phyloP scores from a whole-genome alignment of 2,797 vertebrate genomes.

The Liasis olivaceus region DNA sequence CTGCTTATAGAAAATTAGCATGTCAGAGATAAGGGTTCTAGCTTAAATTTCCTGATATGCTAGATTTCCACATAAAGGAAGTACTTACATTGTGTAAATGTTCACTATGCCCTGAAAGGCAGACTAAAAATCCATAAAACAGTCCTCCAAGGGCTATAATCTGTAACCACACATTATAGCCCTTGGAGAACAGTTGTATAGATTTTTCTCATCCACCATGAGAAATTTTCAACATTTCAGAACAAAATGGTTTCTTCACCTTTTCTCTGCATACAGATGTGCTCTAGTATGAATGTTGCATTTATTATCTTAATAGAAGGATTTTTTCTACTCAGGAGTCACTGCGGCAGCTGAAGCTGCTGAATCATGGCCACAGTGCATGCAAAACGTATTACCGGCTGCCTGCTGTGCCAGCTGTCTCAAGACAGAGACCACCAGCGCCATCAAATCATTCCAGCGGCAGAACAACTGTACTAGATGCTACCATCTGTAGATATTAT shows the following conservation, averaged over 20 bases:
- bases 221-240: background rate
- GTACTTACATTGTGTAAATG: background rate
- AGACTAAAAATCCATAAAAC: background rate
- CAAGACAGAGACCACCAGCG: background rate
- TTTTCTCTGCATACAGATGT: background rate
- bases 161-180: background rate
- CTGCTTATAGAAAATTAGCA: background rate
- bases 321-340: background rate
- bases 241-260: background rate
- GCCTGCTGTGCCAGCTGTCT: constrained; percentile 14
- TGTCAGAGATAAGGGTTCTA: background rate
- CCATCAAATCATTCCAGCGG: constrained; percentile 10
- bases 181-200: background rate
- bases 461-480: constrained; percentile 3
- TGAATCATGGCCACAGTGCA: constrained; percentile 29
- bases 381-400: constrained; percentile 13
- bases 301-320: background rate
- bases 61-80: background rate
- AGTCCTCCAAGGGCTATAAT: background rate
- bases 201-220: background rate
- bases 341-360: background rate
- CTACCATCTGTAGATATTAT: constrained; percentile 1
- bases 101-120: background rate
- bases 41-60: background rate
- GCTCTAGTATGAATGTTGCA: background rate